Evolutionary conservation across 92 coral and sea anemone genomes (phyloP).

Genomic region (Epizoanthus illoricatus): DNA sequence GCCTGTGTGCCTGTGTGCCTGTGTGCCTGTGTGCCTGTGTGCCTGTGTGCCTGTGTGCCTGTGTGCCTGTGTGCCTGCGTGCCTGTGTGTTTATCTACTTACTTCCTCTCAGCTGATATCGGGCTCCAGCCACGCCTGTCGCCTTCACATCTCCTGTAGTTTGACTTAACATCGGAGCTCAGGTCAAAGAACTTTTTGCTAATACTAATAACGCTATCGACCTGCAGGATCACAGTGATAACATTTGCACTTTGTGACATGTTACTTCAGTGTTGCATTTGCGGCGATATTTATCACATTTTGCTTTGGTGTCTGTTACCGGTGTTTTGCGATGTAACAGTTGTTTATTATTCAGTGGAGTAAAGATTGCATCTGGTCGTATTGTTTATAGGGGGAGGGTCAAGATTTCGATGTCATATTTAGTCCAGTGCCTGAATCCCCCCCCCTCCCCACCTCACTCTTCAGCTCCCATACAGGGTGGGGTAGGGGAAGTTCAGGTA

Average conservation of each 20-base stretch:
- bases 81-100: not conserved
- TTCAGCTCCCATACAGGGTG: too few relatives aligned
- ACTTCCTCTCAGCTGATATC: not conserved
- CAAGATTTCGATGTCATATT: too few relatives aligned
- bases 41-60: too few relatives aligned
- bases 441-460: too few relatives aligned
- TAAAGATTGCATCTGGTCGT: too few relatives aligned
- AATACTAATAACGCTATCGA: not conserved
- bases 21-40: too few relatives aligned
- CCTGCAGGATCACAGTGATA: not conserved
- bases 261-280: not conserved
- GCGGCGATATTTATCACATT: not conserved
- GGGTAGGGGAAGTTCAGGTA: not conserved
- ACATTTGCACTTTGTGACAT: not conserved
- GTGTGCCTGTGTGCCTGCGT: too few relatives aligned
- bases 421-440: too few relatives aligned
- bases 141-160: not conserved
- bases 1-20: too few relatives aligned
- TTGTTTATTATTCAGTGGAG: too few relatives aligned
- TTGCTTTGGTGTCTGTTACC: too few relatives aligned
- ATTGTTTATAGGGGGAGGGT: too few relatives aligned
- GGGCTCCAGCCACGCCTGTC: conserved; percentile 7
- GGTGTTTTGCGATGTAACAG: not conserved
- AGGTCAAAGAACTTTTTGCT: not conserved
- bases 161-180: not conserved